These are phyloP conservation scores for Polypedilum vanderplanki DNA, from an alignment of 1,140 invertebrate species.

Conservation along the genomic window DNA sequence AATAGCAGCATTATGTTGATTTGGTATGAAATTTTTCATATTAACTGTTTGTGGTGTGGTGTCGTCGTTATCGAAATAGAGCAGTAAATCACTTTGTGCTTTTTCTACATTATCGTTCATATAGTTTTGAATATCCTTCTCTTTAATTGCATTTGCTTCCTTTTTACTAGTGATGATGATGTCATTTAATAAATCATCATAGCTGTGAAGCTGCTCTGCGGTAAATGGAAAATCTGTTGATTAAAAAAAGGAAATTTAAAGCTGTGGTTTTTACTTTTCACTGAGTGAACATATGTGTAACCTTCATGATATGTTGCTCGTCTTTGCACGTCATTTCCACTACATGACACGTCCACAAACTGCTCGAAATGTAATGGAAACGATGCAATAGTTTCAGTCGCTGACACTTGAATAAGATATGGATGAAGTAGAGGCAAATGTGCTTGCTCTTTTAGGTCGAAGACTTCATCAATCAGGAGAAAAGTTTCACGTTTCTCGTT, in stretches of 20 bases:
- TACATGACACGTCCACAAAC: neutral
- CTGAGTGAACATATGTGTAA: neutral
- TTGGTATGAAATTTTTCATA: neutral
- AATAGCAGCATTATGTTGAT: no score
- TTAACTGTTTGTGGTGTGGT: neutral
- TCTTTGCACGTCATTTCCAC: neutral
- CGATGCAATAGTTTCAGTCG: neutral
- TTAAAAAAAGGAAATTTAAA: neutral
- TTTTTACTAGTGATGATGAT: neutral
- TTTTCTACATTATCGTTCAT: neutral
- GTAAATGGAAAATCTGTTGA: constrained; percentile 17
- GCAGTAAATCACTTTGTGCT: constrained; percentile 9
- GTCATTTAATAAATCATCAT: constrained; percentile 14
- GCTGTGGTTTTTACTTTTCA: no score
- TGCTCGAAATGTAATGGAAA: neutral
- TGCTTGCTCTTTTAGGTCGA: constrained; percentile 3
- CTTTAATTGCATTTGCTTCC: neutral
- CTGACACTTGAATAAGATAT: constrained; percentile 18
- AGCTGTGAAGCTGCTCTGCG: neutral
- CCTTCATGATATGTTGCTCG: neutral
- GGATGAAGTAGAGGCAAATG: constrained; percentile 8
- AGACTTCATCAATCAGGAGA: neutral
- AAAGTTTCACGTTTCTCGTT: constrained; percentile 6
- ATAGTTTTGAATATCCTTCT: neutral
- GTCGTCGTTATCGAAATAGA: neutral